phyloP scores from a whole-genome alignment of 2,113 vertebrate species.

The Sitta europaea region DNA sequence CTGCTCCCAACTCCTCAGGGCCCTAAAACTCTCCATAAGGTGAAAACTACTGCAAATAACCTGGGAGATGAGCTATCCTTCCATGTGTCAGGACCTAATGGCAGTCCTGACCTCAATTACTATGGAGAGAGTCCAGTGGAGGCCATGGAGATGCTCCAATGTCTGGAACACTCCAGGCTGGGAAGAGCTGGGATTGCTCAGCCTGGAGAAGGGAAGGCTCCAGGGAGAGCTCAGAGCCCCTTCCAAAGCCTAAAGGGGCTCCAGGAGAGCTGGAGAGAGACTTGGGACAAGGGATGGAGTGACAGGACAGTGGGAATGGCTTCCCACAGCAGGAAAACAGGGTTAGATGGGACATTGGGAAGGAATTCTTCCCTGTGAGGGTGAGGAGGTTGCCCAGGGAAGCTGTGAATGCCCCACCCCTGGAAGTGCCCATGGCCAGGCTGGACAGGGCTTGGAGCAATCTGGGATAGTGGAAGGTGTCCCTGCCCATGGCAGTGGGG shows the following conservation, averaged over 20 bases:
- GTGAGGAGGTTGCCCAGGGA: background rate
- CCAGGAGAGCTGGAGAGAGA: background rate
- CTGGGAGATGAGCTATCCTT: background rate
- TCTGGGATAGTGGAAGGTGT: background rate
- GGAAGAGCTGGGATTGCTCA: background rate
- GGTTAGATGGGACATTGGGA: background rate
- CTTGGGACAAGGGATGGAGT: background rate
- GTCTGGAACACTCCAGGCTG: background rate
- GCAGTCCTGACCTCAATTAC: background rate
- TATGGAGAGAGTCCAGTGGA: accelerated
- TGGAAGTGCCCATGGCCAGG: background rate
- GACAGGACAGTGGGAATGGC: background rate
- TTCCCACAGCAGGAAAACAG: background rate
- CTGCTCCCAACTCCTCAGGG: background rate
- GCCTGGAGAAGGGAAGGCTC: background rate
- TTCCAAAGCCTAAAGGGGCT: background rate
- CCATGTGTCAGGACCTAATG: background rate
- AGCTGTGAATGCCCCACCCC: background rate
- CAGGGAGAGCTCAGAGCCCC: background rate
- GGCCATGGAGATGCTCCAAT: background rate
- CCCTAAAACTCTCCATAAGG: background rate
- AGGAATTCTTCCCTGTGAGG: background rate
- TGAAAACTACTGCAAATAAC: background rate
- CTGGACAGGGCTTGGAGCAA: background rate
- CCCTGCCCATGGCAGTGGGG: background rate